Percentiles rank a stretch among this genome's conserved stretches.
Evolutionary conservation across 2,888 invertebrate species (phyloP).

Genomic region (Eumacrocentrus americanus): DNA sequence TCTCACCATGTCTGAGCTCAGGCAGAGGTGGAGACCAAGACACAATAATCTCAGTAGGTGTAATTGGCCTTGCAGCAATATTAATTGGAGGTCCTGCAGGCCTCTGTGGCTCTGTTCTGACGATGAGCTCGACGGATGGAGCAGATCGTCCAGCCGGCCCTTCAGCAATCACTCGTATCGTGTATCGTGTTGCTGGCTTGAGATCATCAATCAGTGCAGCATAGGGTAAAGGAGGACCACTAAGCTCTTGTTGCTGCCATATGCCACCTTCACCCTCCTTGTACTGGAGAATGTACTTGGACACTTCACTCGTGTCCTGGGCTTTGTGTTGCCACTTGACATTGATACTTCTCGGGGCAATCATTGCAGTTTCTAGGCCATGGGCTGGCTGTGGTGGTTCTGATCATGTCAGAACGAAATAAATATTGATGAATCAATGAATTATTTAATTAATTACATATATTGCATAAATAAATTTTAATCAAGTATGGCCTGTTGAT

Average conservation of each 20-base stretch:
- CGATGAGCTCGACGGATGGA: constrained; percentile 69
- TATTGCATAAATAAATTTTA: too few relatives aligned
- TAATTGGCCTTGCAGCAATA: constrained; percentile 72
- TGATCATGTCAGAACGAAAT: constrained; percentile 45
- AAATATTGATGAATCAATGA: too few relatives aligned
- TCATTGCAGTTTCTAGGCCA: constrained; percentile 72
- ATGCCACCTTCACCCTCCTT: constrained; percentile 67
- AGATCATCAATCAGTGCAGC: constrained; percentile 72
- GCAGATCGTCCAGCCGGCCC: constrained; percentile 75
- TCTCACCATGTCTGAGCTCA: constrained; percentile 75
- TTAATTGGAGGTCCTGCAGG: constrained; percentile 74
- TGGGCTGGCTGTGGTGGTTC: constrained; percentile 77
- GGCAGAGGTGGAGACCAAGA: constrained; percentile 76
- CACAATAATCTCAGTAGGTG: constrained; percentile 75
- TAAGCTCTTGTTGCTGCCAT: constrained; percentile 68
- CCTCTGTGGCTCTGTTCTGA: constrained; percentile 73
- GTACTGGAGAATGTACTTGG: constrained; percentile 74
- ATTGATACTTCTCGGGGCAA: constrained; percentile 74
- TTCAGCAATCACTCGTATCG: constrained; percentile 75
- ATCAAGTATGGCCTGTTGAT: too few relatives aligned
- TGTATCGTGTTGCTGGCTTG: constrained; percentile 74
- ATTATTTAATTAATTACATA: too few relatives aligned
- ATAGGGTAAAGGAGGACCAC: constrained; percentile 69
- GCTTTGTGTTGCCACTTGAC: constrained; percentile 78
- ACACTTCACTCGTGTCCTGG: constrained; percentile 73